Base-by-base conservation (phyloP, 2,888 invertebrate genomes). In the Entomobrya proxima region DNA sequence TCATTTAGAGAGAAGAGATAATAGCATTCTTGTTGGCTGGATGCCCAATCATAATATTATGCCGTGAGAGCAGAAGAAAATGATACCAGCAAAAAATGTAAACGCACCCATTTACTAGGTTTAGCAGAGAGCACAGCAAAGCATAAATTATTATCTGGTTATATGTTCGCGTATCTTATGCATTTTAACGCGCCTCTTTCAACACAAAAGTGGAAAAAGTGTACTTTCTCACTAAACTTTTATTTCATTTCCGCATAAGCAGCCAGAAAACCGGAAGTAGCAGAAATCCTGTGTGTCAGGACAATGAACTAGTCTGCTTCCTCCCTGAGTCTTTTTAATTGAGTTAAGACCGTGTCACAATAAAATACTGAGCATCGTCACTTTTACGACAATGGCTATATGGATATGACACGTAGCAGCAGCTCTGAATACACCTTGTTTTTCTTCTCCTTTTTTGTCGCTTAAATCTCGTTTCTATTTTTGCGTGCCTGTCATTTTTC, bases 241-340 rank as follows among this genome's bases (percentile, higher is more conserved):
- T 18, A 18, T 52, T 21, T 52, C 15, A 21, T 11, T 21, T 24
- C 7, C 2, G 7, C 3, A 15, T 11, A 13, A 47, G 47, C 3
- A 47, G 21, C 3, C 18, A 30, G 30, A 30, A 69, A 24, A 44
- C 13, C 69, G 44, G 69, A 69, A 69, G 69, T 27, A 44, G n/a
- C 44, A 37, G 1, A 11, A 5, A 1, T 44, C 13, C 21, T 24
- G 44, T 40, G 15, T 21, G 6, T 27, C 13, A 13, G 69, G 69
- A 69, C 69, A 69, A 69, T 44, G 69, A 69, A 69, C 69, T 64
- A n/a, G 64, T 58, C 58, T 30, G 30, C 7, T 64, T 37, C 37
- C 37, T 67, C 18, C 40, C n/a, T 64, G 7, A 47, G 72, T 47
- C 72, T 27, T 72, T 72, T 72, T 72, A 72, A 72, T 72, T 72